Conservation (phyloP, 2,113 vertebrate species). For the Oryzias celebensis region DNA sequence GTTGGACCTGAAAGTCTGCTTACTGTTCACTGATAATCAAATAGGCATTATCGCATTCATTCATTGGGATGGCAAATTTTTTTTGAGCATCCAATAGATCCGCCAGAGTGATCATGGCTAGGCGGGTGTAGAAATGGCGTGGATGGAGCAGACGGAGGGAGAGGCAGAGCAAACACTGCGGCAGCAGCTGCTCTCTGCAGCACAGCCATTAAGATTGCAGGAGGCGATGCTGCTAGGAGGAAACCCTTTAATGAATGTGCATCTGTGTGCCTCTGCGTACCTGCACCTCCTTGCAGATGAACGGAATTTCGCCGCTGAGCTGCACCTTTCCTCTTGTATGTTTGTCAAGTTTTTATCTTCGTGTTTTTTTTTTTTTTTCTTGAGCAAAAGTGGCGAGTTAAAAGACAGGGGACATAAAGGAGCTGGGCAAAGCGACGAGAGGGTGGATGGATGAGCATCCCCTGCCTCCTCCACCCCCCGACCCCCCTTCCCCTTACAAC, state of each 20-base stretch:
- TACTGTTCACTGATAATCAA: conserved; percentile 16
- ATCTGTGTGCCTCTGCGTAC: conserved; percentile 58
- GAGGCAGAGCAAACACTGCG: conserved; percentile 64
- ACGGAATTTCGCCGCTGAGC: neutral
- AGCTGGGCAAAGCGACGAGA: neutral
- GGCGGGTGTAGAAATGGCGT: conserved; percentile 33
- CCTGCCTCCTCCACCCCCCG: neutral
- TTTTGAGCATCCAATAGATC: conserved; percentile 30
- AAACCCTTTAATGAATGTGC: conserved; percentile 58
- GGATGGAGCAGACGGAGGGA: conserved; percentile 51
- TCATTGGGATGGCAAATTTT: neutral
- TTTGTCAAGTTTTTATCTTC: conserved; percentile 2
- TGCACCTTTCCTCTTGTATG: neutral
- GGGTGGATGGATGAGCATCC: conserved; percentile 28
- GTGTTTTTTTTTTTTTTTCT: neutral
- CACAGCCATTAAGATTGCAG: conserved; percentile 60
- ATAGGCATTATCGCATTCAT: conserved; percentile 35
- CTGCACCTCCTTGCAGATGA: conserved; percentile 19
- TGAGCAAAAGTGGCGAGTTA: conserved; percentile 5
- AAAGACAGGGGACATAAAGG: conserved; percentile 16
- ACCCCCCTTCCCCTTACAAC: conserved; percentile 58
- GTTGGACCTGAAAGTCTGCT: conserved; percentile 1
- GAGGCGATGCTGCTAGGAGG: conserved; percentile 49
- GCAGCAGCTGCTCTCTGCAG: conserved; percentile 71
- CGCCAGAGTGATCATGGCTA: conserved; percentile 45